Evolutionary conservation across 2,888 invertebrate genomes (phyloP).

Genomic region (Pollenia angustigena): DNA sequence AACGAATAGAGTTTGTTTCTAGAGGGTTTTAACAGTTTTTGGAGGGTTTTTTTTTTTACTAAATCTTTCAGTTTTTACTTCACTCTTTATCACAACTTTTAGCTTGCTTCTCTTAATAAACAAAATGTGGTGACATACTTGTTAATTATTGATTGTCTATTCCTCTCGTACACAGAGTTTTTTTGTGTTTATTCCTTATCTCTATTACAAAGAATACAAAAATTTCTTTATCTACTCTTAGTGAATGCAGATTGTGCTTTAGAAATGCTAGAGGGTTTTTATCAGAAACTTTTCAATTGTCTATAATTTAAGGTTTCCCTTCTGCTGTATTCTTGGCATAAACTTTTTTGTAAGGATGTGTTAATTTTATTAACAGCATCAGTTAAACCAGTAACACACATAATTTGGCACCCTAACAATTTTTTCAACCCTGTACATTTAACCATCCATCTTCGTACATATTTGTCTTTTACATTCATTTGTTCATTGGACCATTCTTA

Average conservation of each 20-base stretch:
- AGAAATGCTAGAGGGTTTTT: background rate
- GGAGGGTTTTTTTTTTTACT: too few relatives aligned
- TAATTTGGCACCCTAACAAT: background rate
- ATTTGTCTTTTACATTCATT: slow-evolving; percentile 21
- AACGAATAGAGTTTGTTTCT: too few relatives aligned
- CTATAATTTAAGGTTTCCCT: background rate
- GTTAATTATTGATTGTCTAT: slow-evolving; percentile 34
- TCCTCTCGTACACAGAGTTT: background rate
- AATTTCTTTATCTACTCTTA: background rate
- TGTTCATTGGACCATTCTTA: slow-evolving; percentile 48
- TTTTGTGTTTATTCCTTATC: background rate
- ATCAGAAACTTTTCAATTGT: slow-evolving; percentile 32
- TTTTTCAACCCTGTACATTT: background rate
- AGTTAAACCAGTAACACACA: background rate
- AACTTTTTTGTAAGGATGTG: slow-evolving; percentile 17
- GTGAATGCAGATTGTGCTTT: background rate
- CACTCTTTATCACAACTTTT: background rate
- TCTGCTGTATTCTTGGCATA: slow-evolving; percentile 13
- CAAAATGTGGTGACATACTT: slow-evolving; percentile 13
- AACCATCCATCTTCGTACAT: background rate
- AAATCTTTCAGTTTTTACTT: too few relatives aligned
- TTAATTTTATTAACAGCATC: slow-evolving; percentile 49
- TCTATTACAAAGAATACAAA: background rate
- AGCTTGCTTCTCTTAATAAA: background rate
- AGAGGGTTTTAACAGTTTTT: too few relatives aligned